Base-by-base conservation (phyloP, 2,113 vertebrate genomes). In the Malaclemys terrapin region DNA sequence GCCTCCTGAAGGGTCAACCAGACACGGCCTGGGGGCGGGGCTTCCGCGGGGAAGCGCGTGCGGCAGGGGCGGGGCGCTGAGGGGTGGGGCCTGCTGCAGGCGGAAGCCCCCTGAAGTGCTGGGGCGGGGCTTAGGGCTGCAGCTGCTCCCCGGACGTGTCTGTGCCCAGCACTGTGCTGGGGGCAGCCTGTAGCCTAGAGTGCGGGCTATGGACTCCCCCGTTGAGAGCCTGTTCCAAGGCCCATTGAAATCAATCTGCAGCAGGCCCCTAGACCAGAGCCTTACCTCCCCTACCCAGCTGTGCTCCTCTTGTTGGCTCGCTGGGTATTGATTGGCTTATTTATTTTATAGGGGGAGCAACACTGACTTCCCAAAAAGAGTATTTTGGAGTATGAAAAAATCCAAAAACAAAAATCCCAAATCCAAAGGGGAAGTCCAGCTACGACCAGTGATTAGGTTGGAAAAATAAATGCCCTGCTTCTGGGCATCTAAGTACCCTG, bases 91-190 rank as follows among this genome's bases (percentile, higher is more conserved):
- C 12, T 5, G 7, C 16, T 29, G 57, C 17, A 2, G 10, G 85
- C 1, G 10, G 8, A 9, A 54, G 9, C 45, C 20, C 6, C 3
- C 31, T 3, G 25, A 50, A 35, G 29, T 11, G 2, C 8, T 54
- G 53, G 53, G 53, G 53, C 53, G 53, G 20, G 53, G 53, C 20
- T 54, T 9, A 54, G 53, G 53, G 53, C 19, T 20, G 53, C 19
- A 53, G 53, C 19, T 52, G 16, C 1, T 53, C 6, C 19, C 53
- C 19, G 4, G 4, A 12, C 25, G 4, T 11, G 24, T 12, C 27
- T 29, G 25, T 13, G 27, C 2, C 27, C 27, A 29, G 1, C 5
- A 5, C 10, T 2, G 10, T 59, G 57, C 27, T 3, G 57, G 57
- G 57, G 5, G 56, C 25, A 31, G 59, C 29, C 29, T 3, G 59